phyloP scores from a whole-genome alignment of 2,113 vertebrate genomes.

The Semicossyphus pulcher region DNA sequence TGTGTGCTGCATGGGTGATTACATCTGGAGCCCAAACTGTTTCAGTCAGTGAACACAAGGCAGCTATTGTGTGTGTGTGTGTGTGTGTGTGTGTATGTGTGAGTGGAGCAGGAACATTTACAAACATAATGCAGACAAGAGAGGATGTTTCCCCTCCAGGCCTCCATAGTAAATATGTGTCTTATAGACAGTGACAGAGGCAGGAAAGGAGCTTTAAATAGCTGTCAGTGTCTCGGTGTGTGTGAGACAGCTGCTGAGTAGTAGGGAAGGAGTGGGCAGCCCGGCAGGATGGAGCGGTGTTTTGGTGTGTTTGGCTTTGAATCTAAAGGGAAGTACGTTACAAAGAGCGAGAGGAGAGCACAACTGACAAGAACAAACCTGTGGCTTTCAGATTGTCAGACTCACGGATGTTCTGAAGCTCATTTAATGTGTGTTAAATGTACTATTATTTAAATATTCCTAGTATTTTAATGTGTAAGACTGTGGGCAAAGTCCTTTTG shows the following conservation, averaged over 20 bases:
- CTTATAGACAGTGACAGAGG: conserved; percentile 50
- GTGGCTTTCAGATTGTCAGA: not conserved
- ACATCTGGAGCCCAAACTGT: conserved; percentile 25
- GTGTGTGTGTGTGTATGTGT: not conserved
- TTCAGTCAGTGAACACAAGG: conserved; percentile 36
- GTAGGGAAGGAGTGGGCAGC: conserved; percentile 72
- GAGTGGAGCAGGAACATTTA: conserved; percentile 10
- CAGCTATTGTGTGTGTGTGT: conserved; percentile 24
- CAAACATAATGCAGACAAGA: conserved; percentile 32
- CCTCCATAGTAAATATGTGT: conserved; percentile 50
- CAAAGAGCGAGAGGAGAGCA: conserved; percentile 29
- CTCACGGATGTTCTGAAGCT: not conserved
- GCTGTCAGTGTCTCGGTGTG: conserved; percentile 40
- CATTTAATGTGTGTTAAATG: not conserved
- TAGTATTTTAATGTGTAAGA: not conserved
- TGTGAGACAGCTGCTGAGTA: conserved; percentile 65
- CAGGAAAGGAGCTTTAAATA: conserved; percentile 73
- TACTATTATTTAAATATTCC: not conserved
- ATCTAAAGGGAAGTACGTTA: conserved; percentile 45
- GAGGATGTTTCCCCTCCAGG: conserved; percentile 52
- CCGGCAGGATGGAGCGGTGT: conserved; percentile 68
- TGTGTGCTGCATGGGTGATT: conserved; percentile 29
- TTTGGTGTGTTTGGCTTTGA: conserved; percentile 67
- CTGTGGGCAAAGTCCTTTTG: not conserved
- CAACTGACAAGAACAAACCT: not conserved